Evolutionary conservation across 2,797 vertebrate genomes (phyloP), one percentile per base, ranked within the genome.

Genomic region (Chelidonichthys spinosus): DNA sequence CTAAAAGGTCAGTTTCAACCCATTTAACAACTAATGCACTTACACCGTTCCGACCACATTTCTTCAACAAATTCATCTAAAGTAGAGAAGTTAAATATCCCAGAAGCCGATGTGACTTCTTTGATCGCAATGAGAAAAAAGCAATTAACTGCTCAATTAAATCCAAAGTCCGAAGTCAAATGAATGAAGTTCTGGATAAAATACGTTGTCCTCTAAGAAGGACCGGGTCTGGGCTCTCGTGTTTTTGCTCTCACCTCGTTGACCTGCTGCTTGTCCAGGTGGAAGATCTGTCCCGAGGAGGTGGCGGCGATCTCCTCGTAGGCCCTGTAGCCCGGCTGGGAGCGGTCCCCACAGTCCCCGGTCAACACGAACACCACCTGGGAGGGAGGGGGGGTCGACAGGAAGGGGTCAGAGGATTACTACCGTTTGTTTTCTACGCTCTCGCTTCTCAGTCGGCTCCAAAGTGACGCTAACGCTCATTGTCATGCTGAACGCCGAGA

Each of bases 331-430:
- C 98, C 98, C 0, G 96, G 97, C 74, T 99, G 97, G 49, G 95
- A 96, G 62, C 96, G 96, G 92, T 99, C 96, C 2, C 97, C 97
- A 1, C 98, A 99, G 90, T 99, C 98, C 39, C 98, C 97, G 0
- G 98, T 99, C 93, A 99, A 85, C 89, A 99, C 98, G 5, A 99
- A 98, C 76, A 98, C 97, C 88, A 98, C 97, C 97, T 98, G 90
- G 61, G 89, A 84, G 79, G 14, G 73, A 68, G 42, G 37, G 42
- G 42, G 10, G 47, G 42, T 14, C 11, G n/a, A 11, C 56, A 75
- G 63, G 73, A 72, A 55, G 73, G 60, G 68, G 72, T 70, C 83
- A 82, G 76, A 72, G 66, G 83, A 84, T 89, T 86, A 87, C 72
- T 42, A 36, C 68, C 63, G 65, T 82, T 79, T 86, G 74, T 76